These are phyloP conservation scores for Phyllotreta striolata DNA, from an alignment of 2,888 invertebrate genomes.

Conservation along the genomic window DNA sequence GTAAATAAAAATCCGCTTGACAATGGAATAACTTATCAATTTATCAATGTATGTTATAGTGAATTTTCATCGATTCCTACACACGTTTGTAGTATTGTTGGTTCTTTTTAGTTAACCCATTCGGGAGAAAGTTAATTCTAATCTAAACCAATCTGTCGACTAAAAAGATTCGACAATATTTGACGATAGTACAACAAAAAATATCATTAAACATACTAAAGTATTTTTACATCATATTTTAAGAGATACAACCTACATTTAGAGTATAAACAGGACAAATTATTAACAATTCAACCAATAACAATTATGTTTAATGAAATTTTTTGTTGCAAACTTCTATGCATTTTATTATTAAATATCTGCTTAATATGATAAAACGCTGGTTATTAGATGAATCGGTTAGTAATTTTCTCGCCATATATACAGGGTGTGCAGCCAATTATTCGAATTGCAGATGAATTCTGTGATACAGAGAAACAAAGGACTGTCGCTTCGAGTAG, in stretches of 20 bases:
- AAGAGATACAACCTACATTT: too few relatives aligned
- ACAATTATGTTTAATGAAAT: too few relatives aligned
- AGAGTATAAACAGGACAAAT: background rate
- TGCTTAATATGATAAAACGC: constrained; percentile 29
- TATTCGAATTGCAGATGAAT: constrained; percentile 58
- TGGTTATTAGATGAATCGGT: constrained; percentile 20
- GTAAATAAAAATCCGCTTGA: constrained; percentile 13
- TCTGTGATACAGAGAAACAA: constrained; percentile 64
- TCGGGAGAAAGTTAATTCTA: constrained; percentile 39
- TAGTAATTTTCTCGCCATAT: constrained; percentile 21
- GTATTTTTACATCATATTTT: constrained; percentile 11
- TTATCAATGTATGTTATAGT: background rate
- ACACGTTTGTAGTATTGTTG: constrained; percentile 31
- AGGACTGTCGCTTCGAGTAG: constrained; percentile 59
- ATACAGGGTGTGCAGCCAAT: constrained; percentile 29
- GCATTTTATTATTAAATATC: constrained; percentile 24
- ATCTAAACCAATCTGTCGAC: constrained; percentile 40
- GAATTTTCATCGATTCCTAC: background rate
- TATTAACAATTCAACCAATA: background rate
- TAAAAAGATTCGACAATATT: constrained; percentile 46
- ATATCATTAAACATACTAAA: constrained; percentile 44
- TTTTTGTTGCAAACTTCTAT: background rate
- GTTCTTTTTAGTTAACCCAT: constrained; percentile 39
- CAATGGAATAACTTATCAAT: background rate
- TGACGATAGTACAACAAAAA: constrained; percentile 47